Percentiles rank a stretch among this genome's conserved stretches.
Evolutionary conservation across 92 coral and sea anemone species (phyloP).

Genomic region (Epizoanthus fatuus): DNA sequence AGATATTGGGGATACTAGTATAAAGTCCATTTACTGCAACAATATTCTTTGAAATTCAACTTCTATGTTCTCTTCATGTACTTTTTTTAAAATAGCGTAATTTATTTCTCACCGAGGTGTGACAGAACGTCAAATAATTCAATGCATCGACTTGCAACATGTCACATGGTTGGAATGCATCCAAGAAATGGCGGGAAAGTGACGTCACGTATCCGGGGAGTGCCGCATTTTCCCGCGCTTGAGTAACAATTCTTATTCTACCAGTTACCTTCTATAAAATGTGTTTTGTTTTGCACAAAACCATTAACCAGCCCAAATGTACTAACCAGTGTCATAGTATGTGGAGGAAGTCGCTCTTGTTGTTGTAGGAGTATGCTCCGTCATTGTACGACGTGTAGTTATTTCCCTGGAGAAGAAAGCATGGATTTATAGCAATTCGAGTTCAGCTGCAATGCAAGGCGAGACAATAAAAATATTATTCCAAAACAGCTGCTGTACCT

Average conservation of each 20-base stretch:
- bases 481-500: slow-evolving; percentile 13
- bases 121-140: too few relatives aligned
- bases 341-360: slow-evolving; percentile 35
- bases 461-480: background rate
- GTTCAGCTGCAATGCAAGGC: background rate
- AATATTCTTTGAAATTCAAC: too few relatives aligned
- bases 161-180: background rate
- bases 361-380: slow-evolving; percentile 24
- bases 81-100: too few relatives aligned
- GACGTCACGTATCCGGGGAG: background rate
- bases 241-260: too few relatives aligned
- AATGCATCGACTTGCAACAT: background rate
- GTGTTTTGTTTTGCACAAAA: background rate
- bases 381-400: slow-evolving; percentile 20
- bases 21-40: too few relatives aligned
- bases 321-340: slow-evolving; percentile 35
- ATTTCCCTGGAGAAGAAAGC: slow-evolving; percentile 7
- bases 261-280: background rate
- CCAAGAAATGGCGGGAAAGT: background rate
- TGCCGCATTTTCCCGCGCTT: background rate
- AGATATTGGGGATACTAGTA: too few relatives aligned
- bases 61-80: too few relatives aligned
- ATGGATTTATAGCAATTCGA: background rate
- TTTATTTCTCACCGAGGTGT: too few relatives aligned
- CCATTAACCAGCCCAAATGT: background rate